Base-by-base conservation (phyloP, 2,113 vertebrate species). In the Acanthochromis polyacanthus region DNA sequence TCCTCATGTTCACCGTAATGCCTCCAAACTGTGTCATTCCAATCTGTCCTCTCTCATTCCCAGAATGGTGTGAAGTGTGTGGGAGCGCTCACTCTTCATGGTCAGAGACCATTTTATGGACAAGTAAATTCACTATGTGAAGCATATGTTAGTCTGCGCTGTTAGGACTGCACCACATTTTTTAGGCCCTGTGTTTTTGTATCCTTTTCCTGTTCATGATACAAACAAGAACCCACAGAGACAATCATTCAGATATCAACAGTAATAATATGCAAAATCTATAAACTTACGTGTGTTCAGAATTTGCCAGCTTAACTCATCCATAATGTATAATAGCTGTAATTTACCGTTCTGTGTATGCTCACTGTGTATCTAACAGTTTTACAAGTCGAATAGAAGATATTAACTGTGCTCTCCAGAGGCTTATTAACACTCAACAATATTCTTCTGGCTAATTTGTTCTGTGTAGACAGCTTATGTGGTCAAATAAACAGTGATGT, bases 61-160 rank as follows among this genome's bases (percentile, higher is more conserved):
- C 66, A 70, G 48, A 69, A 78, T 20, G 36, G 51, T 74, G 71
- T 50, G 10, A 71, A 76, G 64, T 59, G 70, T 69, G 80, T 80
- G 70, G 68, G 67, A 79, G 43, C 67, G 25, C 53, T 46, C 46
- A 8, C 65, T 56, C 80, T 80, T 71, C 46, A 36, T 60, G 46
- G 56, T 69, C 80, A 80, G 48, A 40, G 45, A 66, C 60, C 38
- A 20, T 72, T 78, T 86, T 80, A 78, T 43, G 77, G 64, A 71
- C 52, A 72, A 81, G 48, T 71, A 74, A 51, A 69, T 67, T 75
- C 46, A 45, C 75, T 67, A 20, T 48, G 17, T 2, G 64, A 71
- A 81, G 63, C 76, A 60, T 61, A 69, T 72, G 85, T 36, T 51
- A 20, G 56, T 28, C 57, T 59, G 59, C 12, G 60, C 46, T 25